Evolutionary conservation across 2,888 invertebrate genomes (phyloP), one percentile per base, ranked within the genome.

Genomic region (Phlogophora meticulosa): DNA sequence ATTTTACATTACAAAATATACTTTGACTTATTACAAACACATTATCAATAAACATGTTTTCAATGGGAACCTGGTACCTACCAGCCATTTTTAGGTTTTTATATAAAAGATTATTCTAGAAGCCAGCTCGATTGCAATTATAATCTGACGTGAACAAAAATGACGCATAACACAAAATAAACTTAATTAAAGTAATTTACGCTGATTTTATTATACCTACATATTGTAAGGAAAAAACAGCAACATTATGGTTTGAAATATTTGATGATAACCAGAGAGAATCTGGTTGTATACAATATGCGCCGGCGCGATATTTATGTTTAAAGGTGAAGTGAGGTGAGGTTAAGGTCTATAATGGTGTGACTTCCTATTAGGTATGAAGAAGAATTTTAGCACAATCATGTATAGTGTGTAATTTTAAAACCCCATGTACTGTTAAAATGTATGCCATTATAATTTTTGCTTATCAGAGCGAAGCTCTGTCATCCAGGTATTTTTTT

Each of bases 101-200:
- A 22, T 34, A n/a, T 22, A 22, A 10, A 38, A 15, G 10, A 24
- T 28, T 28, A 59, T 1, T 24, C 17, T 32, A 32, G 32, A 49
- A 17, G 22, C 49, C 36, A 58, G 1, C 10, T 38, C n/a, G 20
- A 13, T 32, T 34, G 34, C 40, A 62, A 63, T 72, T 42, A 40
- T 15, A 28, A 17, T 3, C 40, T 42, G 15, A 11, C 15, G n/a
- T 42, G 48, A 46, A 48, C 4, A 40, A 7, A 46, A 52, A 53
- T 72, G 46, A 72, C 63, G 45, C 40, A 72, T 0, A 42, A 2
- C 56, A 38, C 10, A 11, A 57, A 45, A 51, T 40, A 36, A 56
- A 28, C 17, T 7, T 17, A 66, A 51, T 49, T 42, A 17, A 38
- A 11, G 36, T 57, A 48, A 71, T 66, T 65, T 43, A 42, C 10